Base-by-base conservation (phyloP, 1,140 invertebrate genomes). In the Tribolium madens region DNA sequence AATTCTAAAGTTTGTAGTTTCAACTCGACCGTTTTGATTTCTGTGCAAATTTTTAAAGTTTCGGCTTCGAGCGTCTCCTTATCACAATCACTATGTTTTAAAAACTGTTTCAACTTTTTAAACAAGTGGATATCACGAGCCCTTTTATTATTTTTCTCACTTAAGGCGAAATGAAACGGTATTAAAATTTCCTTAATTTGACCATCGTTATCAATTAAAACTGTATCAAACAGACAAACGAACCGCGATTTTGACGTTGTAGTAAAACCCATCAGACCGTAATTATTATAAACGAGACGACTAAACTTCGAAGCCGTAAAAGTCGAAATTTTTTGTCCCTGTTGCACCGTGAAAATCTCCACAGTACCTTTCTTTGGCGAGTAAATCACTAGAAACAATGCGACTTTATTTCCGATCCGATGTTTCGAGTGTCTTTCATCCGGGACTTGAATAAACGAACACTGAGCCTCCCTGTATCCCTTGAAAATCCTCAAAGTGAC, bases 401-500 rank as follows among this genome's bases (percentile, higher is more conserved):
- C 93, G 15, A 89, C 88, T 36, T 85, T 86, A 26, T 85, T 84
- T 6, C 79, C 82, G 9, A 84, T 80, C 0, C 84, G 84, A 57
- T 86, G 86, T 75, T 84, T 86, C 21, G 87, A 84, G 76, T 88
- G 87, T 75, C 81, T 81, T 77, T 88, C 88, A 83, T 94, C 93
- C 4, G 88, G 84, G 33, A 93, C 93, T 87, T 95, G 92, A 46
- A 98, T 87, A 92, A 97, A 99, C 4, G 93, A 93, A 87, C 94
- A 96, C 83, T 98, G 95, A 5, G 97, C 96, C 87, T 98, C 94
- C 74, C 97, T 88, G 84, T 97, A 98, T 6, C 96, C 97, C 89
- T 98, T 98, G 89, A 96, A 97, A 85, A 98, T 93, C 75, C 96
- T 89, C 13, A 98, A 84, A 13, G 93, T 92, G 70, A 94, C 89